Percentiles rank a stretch among this genome's conserved stretches.
These are phyloP conservation scores for Linyphia triangularis DNA, from an alignment of 2,888 invertebrate genomes.

Conservation along the genomic window DNA sequence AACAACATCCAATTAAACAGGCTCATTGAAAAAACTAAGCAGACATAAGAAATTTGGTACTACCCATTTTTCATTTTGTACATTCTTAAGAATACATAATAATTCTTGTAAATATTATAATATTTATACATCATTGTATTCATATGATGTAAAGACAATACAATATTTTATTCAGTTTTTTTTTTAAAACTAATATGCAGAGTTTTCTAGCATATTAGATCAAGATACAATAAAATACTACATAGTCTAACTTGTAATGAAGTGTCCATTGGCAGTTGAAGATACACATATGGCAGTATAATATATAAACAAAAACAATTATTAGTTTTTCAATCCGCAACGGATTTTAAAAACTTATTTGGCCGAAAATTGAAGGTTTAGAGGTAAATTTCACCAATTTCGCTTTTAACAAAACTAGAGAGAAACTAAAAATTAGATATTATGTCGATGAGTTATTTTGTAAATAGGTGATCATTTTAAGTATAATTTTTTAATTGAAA, in stretches of 20 bases:
- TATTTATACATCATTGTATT: neutral
- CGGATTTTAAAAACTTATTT: no score
- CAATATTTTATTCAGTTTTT: neutral
- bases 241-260: conserved; percentile 38
- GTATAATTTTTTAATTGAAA: neutral
- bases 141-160: neutral
- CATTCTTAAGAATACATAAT: neutral
- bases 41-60: neutral
- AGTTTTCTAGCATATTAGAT: neutral
- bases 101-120: neutral
- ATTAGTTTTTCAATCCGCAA: no score
- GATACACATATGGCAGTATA: conserved; percentile 19
- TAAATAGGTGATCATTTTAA: neutral
- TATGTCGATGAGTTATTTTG: neutral
- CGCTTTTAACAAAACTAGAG: neutral
- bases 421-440: neutral
- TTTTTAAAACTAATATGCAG: neutral
- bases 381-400: no score
- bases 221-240: conserved; percentile 22
- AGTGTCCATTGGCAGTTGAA: conserved; percentile 34
- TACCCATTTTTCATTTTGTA: neutral
- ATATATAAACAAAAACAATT: conserved; percentile 7
- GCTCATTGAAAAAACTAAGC: neutral
- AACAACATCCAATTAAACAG: neutral
- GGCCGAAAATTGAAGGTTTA: no score